A percentile compares a stretch with the other conserved stretches of the same genome.
Evolutionary conservation across 2,797 vertebrate genomes (phyloP).

Genomic region (Bufotes viridis): DNA sequence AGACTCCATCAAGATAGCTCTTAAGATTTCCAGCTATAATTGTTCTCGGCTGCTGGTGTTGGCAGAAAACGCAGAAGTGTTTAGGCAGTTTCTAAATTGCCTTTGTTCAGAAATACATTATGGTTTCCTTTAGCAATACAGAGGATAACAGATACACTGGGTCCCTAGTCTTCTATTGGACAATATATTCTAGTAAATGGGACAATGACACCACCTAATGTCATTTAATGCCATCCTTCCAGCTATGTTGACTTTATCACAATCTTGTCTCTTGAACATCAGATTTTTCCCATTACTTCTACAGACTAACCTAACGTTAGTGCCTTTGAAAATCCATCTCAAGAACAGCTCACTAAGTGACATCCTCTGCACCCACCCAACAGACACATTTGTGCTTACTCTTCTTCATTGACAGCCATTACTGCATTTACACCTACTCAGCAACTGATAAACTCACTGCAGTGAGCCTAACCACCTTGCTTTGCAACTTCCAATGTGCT

Average conservation of each 20-base stretch:
- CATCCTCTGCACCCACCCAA: not conserved
- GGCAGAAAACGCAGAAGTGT: conserved; percentile 28
- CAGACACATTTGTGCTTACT: conserved; percentile 20
- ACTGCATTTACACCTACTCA: conserved; percentile 26
- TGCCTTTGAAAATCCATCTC: conserved; percentile 36
- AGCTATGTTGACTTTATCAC: conserved; percentile 21
- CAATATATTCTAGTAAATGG: conserved; percentile 35
- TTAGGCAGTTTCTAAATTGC: conserved; percentile 32
- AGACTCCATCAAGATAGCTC: conserved; percentile 41
- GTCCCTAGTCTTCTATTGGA: conserved; percentile 28
- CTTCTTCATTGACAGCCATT: not conserved
- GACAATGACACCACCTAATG: conserved; percentile 35
- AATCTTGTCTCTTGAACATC: conserved; percentile 6
- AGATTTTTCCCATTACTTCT: not conserved
- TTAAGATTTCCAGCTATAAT: conserved; percentile 27
- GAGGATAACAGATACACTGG: conserved; percentile 15
- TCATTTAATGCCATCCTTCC: conserved; percentile 12
- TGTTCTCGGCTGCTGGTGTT: not conserved
- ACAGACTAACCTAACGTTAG: not conserved
- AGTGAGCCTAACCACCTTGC: not conserved
- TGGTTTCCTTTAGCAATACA: conserved; percentile 8
- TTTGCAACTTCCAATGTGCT: not conserved
- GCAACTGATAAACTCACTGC: not conserved
- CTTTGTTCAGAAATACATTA: conserved; percentile 43
- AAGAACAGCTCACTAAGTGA: conserved; percentile 3